Evolutionary conservation across 2,113 vertebrate genomes (phyloP).

Genomic region (Montifringilla adamsi): DNA sequence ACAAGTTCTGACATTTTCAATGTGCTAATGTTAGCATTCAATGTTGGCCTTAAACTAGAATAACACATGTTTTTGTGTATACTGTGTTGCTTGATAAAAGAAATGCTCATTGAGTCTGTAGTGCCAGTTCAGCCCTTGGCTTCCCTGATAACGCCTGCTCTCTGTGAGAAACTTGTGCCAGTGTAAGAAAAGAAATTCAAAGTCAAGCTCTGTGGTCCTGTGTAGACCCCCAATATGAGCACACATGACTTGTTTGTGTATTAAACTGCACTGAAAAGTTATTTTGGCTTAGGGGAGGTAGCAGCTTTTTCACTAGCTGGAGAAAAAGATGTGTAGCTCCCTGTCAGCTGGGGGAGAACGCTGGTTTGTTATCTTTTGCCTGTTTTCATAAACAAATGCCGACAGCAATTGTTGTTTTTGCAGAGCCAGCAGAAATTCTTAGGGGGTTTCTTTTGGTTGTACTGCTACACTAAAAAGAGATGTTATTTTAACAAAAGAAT

Average conservation of each 20-base stretch:
- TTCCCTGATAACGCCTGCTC: neutral
- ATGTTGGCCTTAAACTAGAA: neutral
- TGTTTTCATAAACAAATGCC: slow-evolving; percentile 32
- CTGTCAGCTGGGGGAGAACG: rapidly evolving
- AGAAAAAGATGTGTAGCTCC: neutral
- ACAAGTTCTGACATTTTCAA: neutral
- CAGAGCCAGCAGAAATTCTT: slow-evolving; percentile 25
- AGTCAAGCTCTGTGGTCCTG: neutral
- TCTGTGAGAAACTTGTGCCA: neutral
- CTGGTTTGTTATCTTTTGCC: slow-evolving; percentile 23
- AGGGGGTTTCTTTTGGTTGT: neutral
- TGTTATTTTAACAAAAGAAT: slow-evolving; percentile 1
- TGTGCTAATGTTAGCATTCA: neutral
- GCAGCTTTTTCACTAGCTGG: neutral
- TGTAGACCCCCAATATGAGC: neutral
- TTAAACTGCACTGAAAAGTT: neutral
- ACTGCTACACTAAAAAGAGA: neutral
- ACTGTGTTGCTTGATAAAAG: neutral
- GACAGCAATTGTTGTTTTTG: neutral
- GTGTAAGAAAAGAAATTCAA: neutral
- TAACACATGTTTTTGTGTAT: neutral
- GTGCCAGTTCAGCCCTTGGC: neutral
- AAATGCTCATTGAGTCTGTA: neutral
- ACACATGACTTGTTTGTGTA: neutral
- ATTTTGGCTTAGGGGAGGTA: neutral